A percentile compares a stretch with the other conserved stretches of the same genome.
These are phyloP conservation scores for Momotus momota DNA, from an alignment of 2,797 vertebrate species.

Conservation along the genomic window DNA sequence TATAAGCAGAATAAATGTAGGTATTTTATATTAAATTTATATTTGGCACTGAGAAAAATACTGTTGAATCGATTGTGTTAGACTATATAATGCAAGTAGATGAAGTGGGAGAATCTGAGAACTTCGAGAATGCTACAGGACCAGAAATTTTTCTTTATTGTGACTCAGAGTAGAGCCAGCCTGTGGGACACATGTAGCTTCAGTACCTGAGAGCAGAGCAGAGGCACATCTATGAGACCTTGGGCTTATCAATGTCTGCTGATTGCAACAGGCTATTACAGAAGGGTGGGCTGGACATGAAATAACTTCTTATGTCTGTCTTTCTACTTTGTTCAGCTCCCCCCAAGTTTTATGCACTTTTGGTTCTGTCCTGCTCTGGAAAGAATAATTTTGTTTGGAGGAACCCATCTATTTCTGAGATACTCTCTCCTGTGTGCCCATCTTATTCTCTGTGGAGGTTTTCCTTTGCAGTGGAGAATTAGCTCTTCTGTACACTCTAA, in stretches of 20 bases:
- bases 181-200: rapidly evolving
- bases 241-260: neutral
- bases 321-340: neutral
- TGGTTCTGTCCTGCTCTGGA: neutral
- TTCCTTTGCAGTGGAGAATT: neutral
- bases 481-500: neutral
- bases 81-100: neutral
- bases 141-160: neutral
- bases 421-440: neutral
- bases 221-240: neutral
- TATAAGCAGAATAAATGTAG: neutral
- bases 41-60: neutral
- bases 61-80: neutral
- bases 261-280: neutral
- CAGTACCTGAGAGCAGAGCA: neutral
- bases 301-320: neutral
- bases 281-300: neutral
- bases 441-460: neutral
- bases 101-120: neutral
- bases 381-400: neutral
- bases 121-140: neutral
- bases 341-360: neutral
- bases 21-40: neutral
- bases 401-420: neutral
- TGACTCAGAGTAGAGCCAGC: neutral